Evolutionary conservation across 1,140 invertebrate species (phyloP), one percentile per base, ranked within the genome.

Genomic region (Trachelipus rathkii): DNA sequence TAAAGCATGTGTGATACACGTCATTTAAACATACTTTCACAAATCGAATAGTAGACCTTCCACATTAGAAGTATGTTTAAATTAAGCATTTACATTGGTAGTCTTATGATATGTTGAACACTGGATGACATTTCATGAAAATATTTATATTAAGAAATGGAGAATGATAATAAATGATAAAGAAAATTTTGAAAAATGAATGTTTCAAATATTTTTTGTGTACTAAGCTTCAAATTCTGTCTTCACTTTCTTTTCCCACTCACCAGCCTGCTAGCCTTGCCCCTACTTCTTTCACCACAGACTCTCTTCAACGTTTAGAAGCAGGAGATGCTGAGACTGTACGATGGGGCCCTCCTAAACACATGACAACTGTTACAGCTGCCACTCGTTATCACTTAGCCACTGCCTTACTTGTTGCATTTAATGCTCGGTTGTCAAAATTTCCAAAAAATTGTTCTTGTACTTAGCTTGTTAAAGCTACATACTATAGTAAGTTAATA

Each of bases 251-350:
- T 33, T 33, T 33, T 33, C 33, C 33, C 33, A 33, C 33, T 33
- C 33, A 33, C 50, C 82, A 92, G 90, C 90, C 91, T 24, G 87
- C 89, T 69, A 91, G 89, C 81, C 85, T 92, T 79, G 90, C 89
- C 50, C 88, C 90, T 50, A 89, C 91, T 67, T 91, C 92, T 76
- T 85, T 94, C 46, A 93, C 92, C 60, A 92, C 93, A 84, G 92
- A 88, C 86, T 90, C 91, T 70, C 85, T 96, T 67, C 86, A 91
- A 45, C 87, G 93, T 79, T 91, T 93, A 86, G 93, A 95, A 85
- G 92, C 94, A 84, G 93, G 92, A 82, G 93, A 95, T 82, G 91
- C 90, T 19, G 92, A 93, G 83, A 88, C 92, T 71, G 91, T 95
- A 46, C 91, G 89, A 82, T 93, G 93, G 91, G 94, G 94, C 8